phyloP scores from a whole-genome alignment of 2,888 invertebrate genomes.

The Zele albiditarsus region DNA sequence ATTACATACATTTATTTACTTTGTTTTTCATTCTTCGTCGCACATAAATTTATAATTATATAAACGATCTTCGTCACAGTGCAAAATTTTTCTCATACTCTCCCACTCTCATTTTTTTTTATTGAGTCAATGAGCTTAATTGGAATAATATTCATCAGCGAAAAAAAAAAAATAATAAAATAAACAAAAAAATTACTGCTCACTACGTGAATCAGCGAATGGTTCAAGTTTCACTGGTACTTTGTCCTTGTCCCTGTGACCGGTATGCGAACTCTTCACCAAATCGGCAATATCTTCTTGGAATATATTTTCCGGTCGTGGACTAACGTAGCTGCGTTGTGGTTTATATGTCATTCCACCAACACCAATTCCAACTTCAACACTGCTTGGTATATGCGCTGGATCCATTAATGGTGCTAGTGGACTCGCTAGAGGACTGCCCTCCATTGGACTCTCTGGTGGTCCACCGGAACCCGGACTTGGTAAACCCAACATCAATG shows the following conservation, averaged over 20 bases:
- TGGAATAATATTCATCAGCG: constrained; percentile 7
- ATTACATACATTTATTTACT: constrained; percentile 10
- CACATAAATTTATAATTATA: not conserved
- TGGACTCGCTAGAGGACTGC: constrained; percentile 78
- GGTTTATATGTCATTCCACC: constrained; percentile 79
- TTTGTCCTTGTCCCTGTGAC: constrained; percentile 70
- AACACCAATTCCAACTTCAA: constrained; percentile 76
- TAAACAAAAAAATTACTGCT: constrained; percentile 70
- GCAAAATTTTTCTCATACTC: constrained; percentile 6
- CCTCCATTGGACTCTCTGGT: constrained; percentile 76
- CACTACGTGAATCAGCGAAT: constrained; percentile 79
- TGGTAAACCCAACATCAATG: constrained; percentile 74
- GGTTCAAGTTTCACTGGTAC: constrained; percentile 84
- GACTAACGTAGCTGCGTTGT: constrained; percentile 78
- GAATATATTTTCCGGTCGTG: constrained; percentile 77
- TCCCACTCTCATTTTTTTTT: not conserved
- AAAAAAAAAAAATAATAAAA: constrained; percentile 9
- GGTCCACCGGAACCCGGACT: constrained; percentile 73
- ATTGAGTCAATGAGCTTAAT: constrained; percentile 22
- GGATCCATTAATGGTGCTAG: constrained; percentile 80
- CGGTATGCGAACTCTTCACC: constrained; percentile 75
- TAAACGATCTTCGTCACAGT: constrained; percentile 9
- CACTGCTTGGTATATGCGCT: constrained; percentile 73
- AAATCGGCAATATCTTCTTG: constrained; percentile 79
- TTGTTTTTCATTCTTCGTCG: not conserved